phyloP scores from a whole-genome alignment of 92 coral and sea anemone genomes.

The Porites divaricata region DNA sequence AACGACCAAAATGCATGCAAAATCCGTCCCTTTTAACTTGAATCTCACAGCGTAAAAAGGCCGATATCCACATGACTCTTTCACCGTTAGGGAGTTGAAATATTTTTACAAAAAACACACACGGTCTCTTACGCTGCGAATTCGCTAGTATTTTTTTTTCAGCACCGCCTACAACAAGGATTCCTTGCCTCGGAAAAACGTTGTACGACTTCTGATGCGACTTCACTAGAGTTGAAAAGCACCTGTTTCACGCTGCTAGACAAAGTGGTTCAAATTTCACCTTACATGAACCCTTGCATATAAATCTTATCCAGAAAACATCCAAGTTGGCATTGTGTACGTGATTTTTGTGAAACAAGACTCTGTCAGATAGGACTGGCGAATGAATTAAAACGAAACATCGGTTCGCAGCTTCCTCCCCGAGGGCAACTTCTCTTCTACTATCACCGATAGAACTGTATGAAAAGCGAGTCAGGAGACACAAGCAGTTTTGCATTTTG shows the following conservation, averaged over 20 bases:
- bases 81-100: neutral
- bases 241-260: conserved; percentile 43
- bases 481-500: conserved; percentile 32
- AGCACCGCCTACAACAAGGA: conserved; percentile 39
- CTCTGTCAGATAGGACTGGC: neutral
- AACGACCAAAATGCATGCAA: neutral
- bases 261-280: conserved; percentile 29
- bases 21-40: neutral
- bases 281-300: neutral
- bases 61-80: neutral
- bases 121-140: neutral
- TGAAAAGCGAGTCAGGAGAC: conserved; percentile 7
- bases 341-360: neutral
- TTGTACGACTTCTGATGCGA: neutral
- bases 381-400: neutral
- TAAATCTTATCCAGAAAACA: neutral
- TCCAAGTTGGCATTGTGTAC: neutral
- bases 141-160: conserved; percentile 24
- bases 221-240: conserved; percentile 2
- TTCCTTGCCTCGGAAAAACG: conserved; percentile 15
- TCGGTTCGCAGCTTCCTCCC: conserved; percentile 1
- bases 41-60: neutral
- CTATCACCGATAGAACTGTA: conserved; percentile 9
- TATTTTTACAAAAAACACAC: neutral
- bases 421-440: conserved; percentile 28